A percentile compares a stretch with the other conserved stretches of the same genome.
These are phyloP conservation scores for Lasius platythorax DNA, from an alignment of 2,888 invertebrate genomes.

Conservation along the genomic window DNA sequence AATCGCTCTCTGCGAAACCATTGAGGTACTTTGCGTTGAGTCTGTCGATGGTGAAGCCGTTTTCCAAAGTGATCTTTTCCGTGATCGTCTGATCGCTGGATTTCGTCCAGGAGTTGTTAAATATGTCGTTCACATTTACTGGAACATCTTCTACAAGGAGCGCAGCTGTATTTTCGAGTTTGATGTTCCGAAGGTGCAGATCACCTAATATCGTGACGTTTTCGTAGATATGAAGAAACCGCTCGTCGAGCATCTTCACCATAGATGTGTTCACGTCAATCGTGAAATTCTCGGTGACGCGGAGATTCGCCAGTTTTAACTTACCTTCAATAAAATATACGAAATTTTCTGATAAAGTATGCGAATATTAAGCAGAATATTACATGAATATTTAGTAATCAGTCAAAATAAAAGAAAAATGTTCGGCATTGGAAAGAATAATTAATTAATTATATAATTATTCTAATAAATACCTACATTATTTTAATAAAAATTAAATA, in stretches of 20 bases:
- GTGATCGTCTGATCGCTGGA: slow-evolving; percentile 76
- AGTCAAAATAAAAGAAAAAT: background rate
- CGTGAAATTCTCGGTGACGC: slow-evolving; percentile 74
- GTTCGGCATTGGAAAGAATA: background rate
- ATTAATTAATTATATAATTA: background rate
- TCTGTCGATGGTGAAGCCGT: slow-evolving; percentile 75
- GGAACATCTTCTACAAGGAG: slow-evolving; percentile 59
- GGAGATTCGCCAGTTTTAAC: slow-evolving; percentile 71
- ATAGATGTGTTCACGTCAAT: slow-evolving; percentile 58
- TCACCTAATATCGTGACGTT: slow-evolving; percentile 76
- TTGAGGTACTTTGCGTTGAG: slow-evolving; percentile 76
- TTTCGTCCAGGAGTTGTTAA: slow-evolving; percentile 78
- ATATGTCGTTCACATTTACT: slow-evolving; percentile 60
- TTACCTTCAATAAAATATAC: slow-evolving; percentile 69
- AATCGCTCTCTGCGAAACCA: slow-evolving; percentile 72
- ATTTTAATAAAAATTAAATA: slow-evolving; percentile 10
- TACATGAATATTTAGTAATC: slow-evolving; percentile 1
- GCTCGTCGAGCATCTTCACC: slow-evolving; percentile 44
- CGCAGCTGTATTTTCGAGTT: slow-evolving; percentile 50
- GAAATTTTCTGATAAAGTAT: background rate
- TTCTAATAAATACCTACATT: background rate
- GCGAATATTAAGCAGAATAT: background rate
- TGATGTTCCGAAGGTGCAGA: slow-evolving; percentile 68
- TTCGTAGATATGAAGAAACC: slow-evolving; percentile 76
- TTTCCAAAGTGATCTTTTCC: slow-evolving; percentile 67